Base-by-base conservation (phyloP, 1,140 invertebrate species). In the Chironomus tepperi region DNA sequence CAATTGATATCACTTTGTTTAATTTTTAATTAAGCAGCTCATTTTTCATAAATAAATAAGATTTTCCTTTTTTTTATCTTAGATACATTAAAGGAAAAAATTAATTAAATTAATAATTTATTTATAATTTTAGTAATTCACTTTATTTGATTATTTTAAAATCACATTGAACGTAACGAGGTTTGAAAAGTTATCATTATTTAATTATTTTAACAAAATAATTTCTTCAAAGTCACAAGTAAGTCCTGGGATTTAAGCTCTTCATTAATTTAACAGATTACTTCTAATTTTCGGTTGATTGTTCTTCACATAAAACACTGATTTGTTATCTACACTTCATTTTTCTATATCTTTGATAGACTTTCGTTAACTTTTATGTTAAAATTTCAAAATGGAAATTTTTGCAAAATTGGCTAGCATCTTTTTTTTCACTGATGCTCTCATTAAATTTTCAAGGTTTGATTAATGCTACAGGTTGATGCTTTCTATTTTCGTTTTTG, bases 381-480 rank as follows among this genome's bases (percentile, higher is more conserved):
- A 57, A 57, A n/a, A n/a, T 57, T 57, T 57, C 12, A 34, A 34
- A 34, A 34, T 34, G 24, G 24, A 34, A 12, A 57, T 57, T 57
- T 57, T n/a, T 5, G 12, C n/a, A 57, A 15, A 57, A 57, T 57
- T 57, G 47, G 47, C 47, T 57, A 12, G 47, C 47, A 57, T 57
- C n/a, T 57, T 57, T 57, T 15, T n/a, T n/a, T n/a, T 57, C 3
- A 9, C 15, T 57, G 47, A 12, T 57, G 47, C 47, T 57, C n/a
- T 12, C 47, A 57, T n/a, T 57, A n/a, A n/a, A n/a, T 47, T 57
- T 57, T 57, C 47, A 57, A 57, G 47, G 47, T 57, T 57, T 57
- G 47, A 57, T 57, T 57, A 57, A 57, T 57, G 47, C 47, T 57
- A 57, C 47, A 57, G 47, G 47, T 57, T 57, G 47, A 57, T 57